Evolutionary conservation across 2,797 vertebrate species (phyloP), one percentile per base, ranked within the genome.

Genomic region (Arrhamphus sclerolepis): DNA sequence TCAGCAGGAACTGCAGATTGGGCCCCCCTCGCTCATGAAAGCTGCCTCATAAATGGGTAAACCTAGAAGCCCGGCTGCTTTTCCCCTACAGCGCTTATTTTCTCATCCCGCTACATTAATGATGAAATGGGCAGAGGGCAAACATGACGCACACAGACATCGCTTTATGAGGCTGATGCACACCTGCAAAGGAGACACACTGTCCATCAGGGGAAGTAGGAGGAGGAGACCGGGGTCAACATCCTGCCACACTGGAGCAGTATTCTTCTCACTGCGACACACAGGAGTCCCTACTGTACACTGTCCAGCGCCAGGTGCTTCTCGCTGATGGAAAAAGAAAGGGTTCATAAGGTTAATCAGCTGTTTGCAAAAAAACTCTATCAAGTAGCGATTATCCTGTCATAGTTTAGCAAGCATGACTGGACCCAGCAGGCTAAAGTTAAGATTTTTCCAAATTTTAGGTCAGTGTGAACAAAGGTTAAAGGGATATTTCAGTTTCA

Each of bases 41-140:
- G 89, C 89, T 77, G 83, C 84, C 90, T 91, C 87, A 90, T 89
- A 88, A 88, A 81, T 81, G 52, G 82, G 88, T 88, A 91, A 93
- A 87, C 78, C 77, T 81, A 90, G 89, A 90, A 80, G 90, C 44
- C 72, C 6, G 26, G 46, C 70, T 42, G 29, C 68, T 72, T 49
- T 67, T 54, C 81, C 81, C 78, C 55, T 60, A 49, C 62, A 38
- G 62, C 38, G 58, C 78, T 89, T 89, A 81, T 91, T 88, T 87
- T 88, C 88, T 85, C 83, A 81, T 85, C 77, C 56, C 56, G n/a
- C 70, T 82, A 72, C 73, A 78, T 82, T 81, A 85, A 89, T 88
- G 87, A 91, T 90, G 82, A 93, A 91, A 88, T 40, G 66, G 57
- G 56, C 77, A 62, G 83, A 84, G 81, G 78, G 79, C 72, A 88